Evolutionary conservation across 1,140 invertebrate genomes (phyloP).

Genomic region (Halotydeus destructor): DNA sequence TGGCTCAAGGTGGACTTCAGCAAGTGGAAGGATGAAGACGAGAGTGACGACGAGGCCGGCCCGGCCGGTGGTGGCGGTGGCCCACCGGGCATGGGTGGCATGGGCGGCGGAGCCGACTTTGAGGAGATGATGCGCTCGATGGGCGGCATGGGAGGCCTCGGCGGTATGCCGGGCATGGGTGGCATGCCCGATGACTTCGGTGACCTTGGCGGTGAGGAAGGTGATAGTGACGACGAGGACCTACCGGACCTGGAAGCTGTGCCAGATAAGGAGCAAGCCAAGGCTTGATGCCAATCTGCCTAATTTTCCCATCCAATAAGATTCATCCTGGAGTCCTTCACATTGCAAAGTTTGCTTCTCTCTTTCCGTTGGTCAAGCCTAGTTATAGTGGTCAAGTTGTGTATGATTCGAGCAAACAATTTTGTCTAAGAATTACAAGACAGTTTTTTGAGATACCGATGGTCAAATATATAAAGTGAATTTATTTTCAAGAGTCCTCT

Average conservation of each 20-base stretch:
- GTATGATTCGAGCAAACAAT: too few relatives aligned
- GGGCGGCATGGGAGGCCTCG: constrained; percentile 28
- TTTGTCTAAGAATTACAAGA: too few relatives aligned
- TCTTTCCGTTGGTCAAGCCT: too few relatives aligned
- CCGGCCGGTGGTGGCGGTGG: constrained; percentile 53
- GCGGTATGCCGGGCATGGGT: constrained; percentile 17
- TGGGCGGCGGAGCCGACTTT: constrained; percentile 26
- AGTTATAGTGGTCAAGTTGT: too few relatives aligned
- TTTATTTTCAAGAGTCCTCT: too few relatives aligned
- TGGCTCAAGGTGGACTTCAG: constrained; percentile 94
- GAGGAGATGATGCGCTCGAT: constrained; percentile 39
- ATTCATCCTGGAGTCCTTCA: too few relatives aligned
- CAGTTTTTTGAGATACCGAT: too few relatives aligned
- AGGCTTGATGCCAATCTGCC: too few relatives aligned
- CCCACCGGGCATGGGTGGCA: constrained; percentile 42
- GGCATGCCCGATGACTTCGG: constrained; percentile 5
- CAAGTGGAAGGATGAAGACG: constrained; percentile 89
- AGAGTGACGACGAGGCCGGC: constrained; percentile 39
- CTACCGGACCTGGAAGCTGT: constrained; percentile 6
- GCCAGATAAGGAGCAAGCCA: too few relatives aligned
- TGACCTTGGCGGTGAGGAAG: constrained; percentile 7
- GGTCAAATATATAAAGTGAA: too few relatives aligned
- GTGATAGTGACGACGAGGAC: constrained; percentile 10
- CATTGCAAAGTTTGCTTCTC: too few relatives aligned
- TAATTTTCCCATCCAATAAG: too few relatives aligned